Evolutionary conservation across 1,140 invertebrate genomes (phyloP).

Genomic region (Anthonomus grandis): DNA sequence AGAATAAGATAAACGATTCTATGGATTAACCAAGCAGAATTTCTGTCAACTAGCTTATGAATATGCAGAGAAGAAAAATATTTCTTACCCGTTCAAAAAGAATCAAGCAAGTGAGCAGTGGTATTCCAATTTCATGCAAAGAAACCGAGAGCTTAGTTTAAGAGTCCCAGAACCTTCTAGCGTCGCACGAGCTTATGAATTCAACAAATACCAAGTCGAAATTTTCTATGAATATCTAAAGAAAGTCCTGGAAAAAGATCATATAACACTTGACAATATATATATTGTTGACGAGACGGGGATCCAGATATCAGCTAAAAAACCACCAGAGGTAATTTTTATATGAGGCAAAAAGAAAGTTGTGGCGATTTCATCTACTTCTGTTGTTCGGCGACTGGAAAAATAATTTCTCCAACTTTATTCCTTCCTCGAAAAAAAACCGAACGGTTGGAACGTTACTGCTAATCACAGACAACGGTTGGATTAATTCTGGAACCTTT

Average conservation of each 20-base stretch:
- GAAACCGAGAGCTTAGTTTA: neutral
- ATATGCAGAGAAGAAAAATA: neutral
- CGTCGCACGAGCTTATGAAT: neutral
- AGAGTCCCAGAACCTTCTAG: neutral
- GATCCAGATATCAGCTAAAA: neutral
- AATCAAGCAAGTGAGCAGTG: neutral
- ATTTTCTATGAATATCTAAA: neutral
- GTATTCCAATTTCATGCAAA: neutral
- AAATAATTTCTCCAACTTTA: conserved; percentile 6
- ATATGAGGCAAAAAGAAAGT: neutral
- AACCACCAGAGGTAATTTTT: no score
- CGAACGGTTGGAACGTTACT: no score
- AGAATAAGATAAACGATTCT: no score
- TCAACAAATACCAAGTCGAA: neutral
- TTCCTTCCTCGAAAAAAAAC: neutral
- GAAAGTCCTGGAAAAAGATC: neutral
- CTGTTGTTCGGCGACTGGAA: neutral
- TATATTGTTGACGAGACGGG: neutral
- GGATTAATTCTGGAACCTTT: neutral
- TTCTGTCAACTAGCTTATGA: no score
- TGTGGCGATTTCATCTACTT: neutral
- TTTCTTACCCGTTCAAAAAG: neutral
- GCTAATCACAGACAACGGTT: neutral
- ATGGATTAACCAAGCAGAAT: neutral
- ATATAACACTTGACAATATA: neutral